Conservation (phyloP, 2,888 invertebrate species). For the Andrena hattorfiana region DNA sequence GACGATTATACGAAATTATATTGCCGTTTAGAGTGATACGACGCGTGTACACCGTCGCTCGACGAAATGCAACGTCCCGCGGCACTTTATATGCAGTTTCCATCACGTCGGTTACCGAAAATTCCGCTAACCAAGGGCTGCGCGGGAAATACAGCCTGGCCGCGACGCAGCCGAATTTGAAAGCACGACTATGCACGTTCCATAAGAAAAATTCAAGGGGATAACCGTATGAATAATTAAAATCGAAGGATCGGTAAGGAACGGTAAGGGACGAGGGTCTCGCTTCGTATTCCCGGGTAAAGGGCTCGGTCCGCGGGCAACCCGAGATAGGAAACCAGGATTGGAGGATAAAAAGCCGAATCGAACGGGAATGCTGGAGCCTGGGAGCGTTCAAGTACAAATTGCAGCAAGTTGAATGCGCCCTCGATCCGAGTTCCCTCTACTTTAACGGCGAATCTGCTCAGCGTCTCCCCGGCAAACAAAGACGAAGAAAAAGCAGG, state of each 20-base stretch:
- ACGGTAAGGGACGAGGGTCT: not conserved
- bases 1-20: slow-evolving; percentile 16
- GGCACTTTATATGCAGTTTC: slow-evolving; percentile 7
- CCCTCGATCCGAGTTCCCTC: not conserved
- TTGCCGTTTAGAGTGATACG: not conserved
- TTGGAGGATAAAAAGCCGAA: not conserved
- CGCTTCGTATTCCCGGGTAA: not conserved
- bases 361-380: slow-evolving; percentile 1
- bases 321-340: slow-evolving; percentile 1
- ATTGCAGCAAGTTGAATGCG: slow-evolving; percentile 27
- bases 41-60: not conserved
- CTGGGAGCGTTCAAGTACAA: slow-evolving; percentile 11
- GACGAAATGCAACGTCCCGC: not conserved
- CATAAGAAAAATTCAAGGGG: slow-evolving; percentile 8
- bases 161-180: not conserved
- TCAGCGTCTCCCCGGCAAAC: not conserved
- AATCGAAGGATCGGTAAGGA: not conserved
- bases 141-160: no score
- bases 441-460: slow-evolving; percentile 8
- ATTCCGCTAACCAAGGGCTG: slow-evolving; percentile 12
- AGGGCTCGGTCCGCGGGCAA: not conserved
- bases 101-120: not conserved
- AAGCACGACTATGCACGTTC: no score
- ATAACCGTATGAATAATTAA: slow-evolving; percentile 32
- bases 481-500: not conserved